Evolutionary conservation across 2,113 vertebrate species (phyloP), one percentile per base, ranked within the genome.

Genomic region (Chloroceryle aenea): DNA sequence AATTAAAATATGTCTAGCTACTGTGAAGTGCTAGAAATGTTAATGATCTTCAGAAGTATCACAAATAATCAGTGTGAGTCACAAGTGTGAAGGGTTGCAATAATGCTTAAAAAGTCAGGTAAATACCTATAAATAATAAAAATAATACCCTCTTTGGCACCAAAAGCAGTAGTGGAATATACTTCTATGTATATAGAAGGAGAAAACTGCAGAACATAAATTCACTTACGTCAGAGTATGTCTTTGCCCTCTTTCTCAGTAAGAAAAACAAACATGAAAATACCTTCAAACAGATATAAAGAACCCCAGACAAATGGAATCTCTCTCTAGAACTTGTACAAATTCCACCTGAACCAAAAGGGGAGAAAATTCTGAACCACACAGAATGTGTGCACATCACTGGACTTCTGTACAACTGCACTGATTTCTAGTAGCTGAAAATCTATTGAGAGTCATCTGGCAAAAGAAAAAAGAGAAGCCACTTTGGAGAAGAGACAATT

Each of bases 1-100:
- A 96, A 97, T 96, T 94, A 97, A 89, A 95, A 83, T 78, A 96
- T 93, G 93, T 94, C 76, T 66, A 91, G 69, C 18, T 72, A 81
- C 61, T 45, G 56, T 48, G 83, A 93, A 96, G 74, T 89, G 69
- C 92, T 93, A 93, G 79, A 95, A 96, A 95, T 94, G 69, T 95
- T 97, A 96, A 96, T 95, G 55, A 95, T 87, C 73, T 92, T 80
- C 48, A 81, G 53, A 94, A 85, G 56, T 75, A 59, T 80, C 72
- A 90, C 77, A 83, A 92, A 18, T 59, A 72, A 83, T 68, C 21
- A 73, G 21, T 63, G n/a, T 90, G 53, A 87, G 73, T 64, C 61
- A 86, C n/a, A 76, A 47, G 73, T 21, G n/a, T 15, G 30, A 67
- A 29, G 83, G 20, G 27, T 4, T 73, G 43, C 56, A 83, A 52